These are phyloP conservation scores for Selenia dentaria DNA, from an alignment of 2,888 invertebrate genomes.

Conservation along the genomic window DNA sequence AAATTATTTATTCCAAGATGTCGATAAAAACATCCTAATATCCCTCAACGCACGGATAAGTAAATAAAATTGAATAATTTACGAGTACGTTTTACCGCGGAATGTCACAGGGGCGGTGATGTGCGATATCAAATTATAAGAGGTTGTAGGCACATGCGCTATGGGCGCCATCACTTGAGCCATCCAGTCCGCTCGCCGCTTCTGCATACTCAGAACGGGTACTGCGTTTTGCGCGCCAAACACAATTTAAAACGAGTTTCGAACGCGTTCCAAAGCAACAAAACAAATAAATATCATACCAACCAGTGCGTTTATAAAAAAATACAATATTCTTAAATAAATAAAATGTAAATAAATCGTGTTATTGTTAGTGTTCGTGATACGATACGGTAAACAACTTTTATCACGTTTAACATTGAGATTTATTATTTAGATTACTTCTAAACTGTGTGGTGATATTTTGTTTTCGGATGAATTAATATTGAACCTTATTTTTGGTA, in stretches of 20 bases:
- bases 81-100: constrained; percentile 75
- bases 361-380: constrained; percentile 41
- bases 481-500: constrained; percentile 39
- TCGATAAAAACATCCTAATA: constrained; percentile 53
- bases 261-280: constrained; percentile 48
- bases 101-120: constrained; percentile 77
- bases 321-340: constrained; percentile 7
- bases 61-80: constrained; percentile 79
- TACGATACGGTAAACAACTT: constrained; percentile 39
- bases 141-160: constrained; percentile 74
- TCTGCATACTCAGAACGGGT: constrained; percentile 59
- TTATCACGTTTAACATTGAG: constrained; percentile 40
- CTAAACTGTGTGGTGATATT: constrained; percentile 48
- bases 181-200: constrained; percentile 71
- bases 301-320: constrained; percentile 30
- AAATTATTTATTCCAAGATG: constrained; percentile 21
- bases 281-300: constrained; percentile 32
- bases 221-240: constrained; percentile 54
- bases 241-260: constrained; percentile 52
- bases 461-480: constrained; percentile 47
- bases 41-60: constrained; percentile 60
- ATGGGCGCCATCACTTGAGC: constrained; percentile 40
- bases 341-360: constrained; percentile 23
- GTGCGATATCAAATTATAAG: constrained; percentile 81
- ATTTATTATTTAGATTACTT: constrained; percentile 42